Conservation (phyloP, 2,888 invertebrate genomes). For the Leucozona laternaria region DNA sequence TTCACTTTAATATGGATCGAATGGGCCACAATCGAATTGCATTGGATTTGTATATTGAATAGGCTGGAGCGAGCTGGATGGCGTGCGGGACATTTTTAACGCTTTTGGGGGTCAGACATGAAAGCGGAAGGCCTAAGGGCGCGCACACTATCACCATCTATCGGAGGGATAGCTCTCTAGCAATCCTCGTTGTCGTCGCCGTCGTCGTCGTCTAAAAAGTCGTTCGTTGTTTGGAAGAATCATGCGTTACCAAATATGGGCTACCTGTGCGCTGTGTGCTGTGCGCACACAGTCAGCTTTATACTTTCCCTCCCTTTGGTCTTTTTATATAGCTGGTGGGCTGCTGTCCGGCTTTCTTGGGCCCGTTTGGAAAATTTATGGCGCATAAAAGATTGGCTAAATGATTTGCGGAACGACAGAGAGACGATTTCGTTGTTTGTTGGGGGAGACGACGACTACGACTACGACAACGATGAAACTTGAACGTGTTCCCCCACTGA, state of each 20-base stretch:
- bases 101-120: conserved; percentile 67
- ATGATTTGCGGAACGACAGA: conserved; percentile 72
- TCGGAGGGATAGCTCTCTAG: conserved; percentile 55
- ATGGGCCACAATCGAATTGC: conserved; percentile 36
- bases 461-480: conserved; percentile 18
- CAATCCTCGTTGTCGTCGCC: conserved; percentile 6
- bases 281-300: background rate
- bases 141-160: conserved; percentile 67
- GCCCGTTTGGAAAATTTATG: conserved; percentile 66
- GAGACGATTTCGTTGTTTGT: conserved; percentile 39
- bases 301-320: conserved; percentile 30
- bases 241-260: conserved; percentile 76
- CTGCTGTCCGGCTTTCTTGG: conserved; percentile 53
- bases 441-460: conserved; percentile 45
- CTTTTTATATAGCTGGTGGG: background rate
- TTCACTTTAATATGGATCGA: conserved; percentile 63
- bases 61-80: background rate
- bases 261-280: conserved; percentile 60
- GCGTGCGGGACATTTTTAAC: conserved; percentile 55
- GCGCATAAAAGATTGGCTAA: conserved; percentile 74
- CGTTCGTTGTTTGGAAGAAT: conserved; percentile 48
- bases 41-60: conserved; percentile 21
- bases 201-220: conserved; percentile 5
- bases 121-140: conserved; percentile 73
- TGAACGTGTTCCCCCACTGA: conserved; percentile 30